Base-by-base conservation (phyloP, 53 echinoderm and acorn worm genomes). In the Holothuria scabra region DNA sequence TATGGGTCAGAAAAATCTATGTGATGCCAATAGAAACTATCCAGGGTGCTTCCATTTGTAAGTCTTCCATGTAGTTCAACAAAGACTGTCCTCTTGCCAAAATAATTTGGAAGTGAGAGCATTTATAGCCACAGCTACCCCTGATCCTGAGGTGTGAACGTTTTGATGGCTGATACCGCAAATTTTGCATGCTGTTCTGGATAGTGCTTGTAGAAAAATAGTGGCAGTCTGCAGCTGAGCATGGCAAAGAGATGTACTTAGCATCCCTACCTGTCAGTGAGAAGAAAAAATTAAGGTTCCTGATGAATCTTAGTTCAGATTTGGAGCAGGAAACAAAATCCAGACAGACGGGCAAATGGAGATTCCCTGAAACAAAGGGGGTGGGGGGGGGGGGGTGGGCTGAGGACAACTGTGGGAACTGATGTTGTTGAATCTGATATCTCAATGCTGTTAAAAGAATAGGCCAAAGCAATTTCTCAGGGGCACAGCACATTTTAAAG, bases 271-370 rank as follows among this genome's bases (percentile, higher is more conserved):
- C 88, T 12, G 28, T 31, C 16, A 65, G 18, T 29, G 83, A 88
- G 64, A 88, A 74, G 68, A 38, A 48, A 41, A 37, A 61, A 55
- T 65, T 88, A 88, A 80, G 46, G 10, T 21, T 1, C 26, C 84
- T 25, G 84, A 75, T 56, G 69, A 75, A 63, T 65, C 88, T 0
- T 83, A 46, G 37, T 84, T 84, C 79, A 88, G 65, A 66, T 88
- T 88, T 88, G 88, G 88, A 4, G 88, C 60, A 32, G 88, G 62
- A 31, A 88, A 65, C 20, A 88, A 6, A 12, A 52, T 88, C 3
- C 41, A 28, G 58, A 84, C n/a, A n/a, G n/a, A n/a, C n/a, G n/a
- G n/a, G n/a, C n/a, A n/a, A n/a, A n/a, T n/a, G n/a, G n/a, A n/a
- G n/a, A n/a, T n/a, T n/a, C n/a, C n/a, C n/a, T n/a, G n/a, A n/a